Percentiles rank a stretch among this genome's conserved stretches.
phyloP scores from a whole-genome alignment of 2,797 vertebrate genomes.

The Dendrocincla tyrannina region DNA sequence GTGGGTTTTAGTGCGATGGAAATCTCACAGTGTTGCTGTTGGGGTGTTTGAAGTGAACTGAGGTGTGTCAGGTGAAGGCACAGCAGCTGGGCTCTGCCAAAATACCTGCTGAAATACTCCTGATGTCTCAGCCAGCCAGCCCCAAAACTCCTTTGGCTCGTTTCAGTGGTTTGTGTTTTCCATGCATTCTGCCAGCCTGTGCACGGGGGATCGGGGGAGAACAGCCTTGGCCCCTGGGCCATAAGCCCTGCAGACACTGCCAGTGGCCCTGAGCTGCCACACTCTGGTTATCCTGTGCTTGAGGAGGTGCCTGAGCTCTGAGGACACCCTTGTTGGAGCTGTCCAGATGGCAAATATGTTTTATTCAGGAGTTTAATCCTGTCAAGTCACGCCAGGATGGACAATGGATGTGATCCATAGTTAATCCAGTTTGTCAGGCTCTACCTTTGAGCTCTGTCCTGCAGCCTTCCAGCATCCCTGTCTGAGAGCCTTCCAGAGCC shows the following conservation, averaged over 20 bases:
- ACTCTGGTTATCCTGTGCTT: background rate
- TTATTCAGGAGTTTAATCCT: slow-evolving; percentile 50
- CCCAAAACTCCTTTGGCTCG: background rate
- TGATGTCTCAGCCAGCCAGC: background rate
- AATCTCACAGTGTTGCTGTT: background rate
- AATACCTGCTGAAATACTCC: background rate
- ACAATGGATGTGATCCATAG: background rate
- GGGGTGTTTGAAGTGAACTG: background rate
- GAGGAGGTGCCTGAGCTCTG: background rate
- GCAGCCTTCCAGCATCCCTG: background rate
- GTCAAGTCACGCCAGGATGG: background rate
- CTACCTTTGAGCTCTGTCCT: background rate
- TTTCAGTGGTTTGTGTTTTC: background rate
- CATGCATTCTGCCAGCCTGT: background rate
- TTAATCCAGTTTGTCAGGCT: slow-evolving; percentile 17
- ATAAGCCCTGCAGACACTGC: background rate
- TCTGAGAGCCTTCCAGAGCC: background rate
- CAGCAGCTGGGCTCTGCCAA: background rate
- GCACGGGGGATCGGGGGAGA: background rate
- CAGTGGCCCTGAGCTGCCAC: background rate
- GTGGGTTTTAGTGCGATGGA: accelerated
- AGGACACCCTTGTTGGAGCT: background rate
- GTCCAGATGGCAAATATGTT: slow-evolving; percentile 26
- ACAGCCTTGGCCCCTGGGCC: background rate
- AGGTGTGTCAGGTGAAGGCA: background rate